Evolutionary conservation across 2,797 vertebrate genomes (phyloP), one percentile per base, ranked within the genome.

Genomic region (Onychomys torridus): DNA sequence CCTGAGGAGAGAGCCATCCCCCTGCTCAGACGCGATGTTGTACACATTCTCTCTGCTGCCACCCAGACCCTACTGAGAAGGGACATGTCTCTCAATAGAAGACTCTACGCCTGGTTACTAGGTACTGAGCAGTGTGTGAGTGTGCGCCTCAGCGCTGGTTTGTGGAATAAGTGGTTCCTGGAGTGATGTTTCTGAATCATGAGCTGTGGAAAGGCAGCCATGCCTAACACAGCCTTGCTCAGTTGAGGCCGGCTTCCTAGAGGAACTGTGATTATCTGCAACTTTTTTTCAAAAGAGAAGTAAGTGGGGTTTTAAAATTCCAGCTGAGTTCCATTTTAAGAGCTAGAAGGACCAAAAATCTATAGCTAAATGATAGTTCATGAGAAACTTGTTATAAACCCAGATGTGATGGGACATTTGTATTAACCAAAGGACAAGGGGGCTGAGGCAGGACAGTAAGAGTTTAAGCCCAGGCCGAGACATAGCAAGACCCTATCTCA

Each of bases 11-110:
- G 98, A 81, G 96, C 98, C 77, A 97, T 99, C 88, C 96, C 98
- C 4, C 93, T 99, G 86, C 98, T 40, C 89, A 97, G 93, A 9
- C 96, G 99, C 27, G 99, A 99, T 94, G 83, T 99, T 75, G 98
- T 99, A 76, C 97, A 93, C 9, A 96, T 99, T 93, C 99, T 99
- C 85, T 99, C 99, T 16, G 99, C 99, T 1, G 99, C 99, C 46
- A 98, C 98, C 0, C 99, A 99, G 93, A 99, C 99, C 0, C 98
- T 99, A 25, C 99, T 99, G 96, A 99, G 99, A 95, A 99, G 99
- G 98, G 99, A 99, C 97, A 99, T 99, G 99, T 99, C 99, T 61
- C 99, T 99, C 57, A 99, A 99, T 97, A 99, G 99, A 97, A 99
- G 99, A 69, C 99, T 99, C 59, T 99, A 99, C 1, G 99, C 99